Percentiles rank a stretch among this genome's conserved stretches.
Conservation (phyloP, 2,797 vertebrate species). For the Microcaecilia unicolor region DNA sequence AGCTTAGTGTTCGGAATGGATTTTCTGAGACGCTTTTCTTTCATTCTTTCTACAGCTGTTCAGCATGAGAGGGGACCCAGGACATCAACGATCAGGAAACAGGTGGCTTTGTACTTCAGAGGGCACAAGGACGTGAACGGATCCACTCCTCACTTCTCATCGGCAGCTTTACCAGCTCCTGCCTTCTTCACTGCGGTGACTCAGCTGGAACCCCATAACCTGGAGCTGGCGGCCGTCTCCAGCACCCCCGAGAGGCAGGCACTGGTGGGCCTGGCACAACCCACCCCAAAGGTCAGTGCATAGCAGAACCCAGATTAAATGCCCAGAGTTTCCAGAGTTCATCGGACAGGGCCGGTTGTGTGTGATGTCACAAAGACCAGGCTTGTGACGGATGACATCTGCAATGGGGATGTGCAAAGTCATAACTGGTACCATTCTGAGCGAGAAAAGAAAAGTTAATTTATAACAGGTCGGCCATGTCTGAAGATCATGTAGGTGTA, state of each 20-base stretch:
- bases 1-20: too few relatives aligned
- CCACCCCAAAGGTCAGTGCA: slow-evolving; percentile 86
- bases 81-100: slow-evolving; percentile 95
- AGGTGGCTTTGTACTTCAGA: slow-evolving; percentile 95
- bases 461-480: too few relatives aligned
- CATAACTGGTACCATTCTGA: too few relatives aligned
- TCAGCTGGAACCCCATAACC: slow-evolving; percentile 84
- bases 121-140: slow-evolving; percentile 94
- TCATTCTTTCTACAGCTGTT: slow-evolving; percentile 84
- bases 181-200: slow-evolving; percentile 94
- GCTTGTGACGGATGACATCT: too few relatives aligned
- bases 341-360: too few relatives aligned
- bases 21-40: too few relatives aligned
- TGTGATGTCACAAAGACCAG: too few relatives aligned
- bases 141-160: slow-evolving; percentile 75
- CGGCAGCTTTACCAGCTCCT: slow-evolving; percentile 73
- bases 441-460: too few relatives aligned
- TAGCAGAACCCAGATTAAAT: too few relatives aligned
- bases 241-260: slow-evolving; percentile 83
- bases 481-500: too few relatives aligned
- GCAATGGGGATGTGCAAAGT: too few relatives aligned
- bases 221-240: slow-evolving; percentile 81
- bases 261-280: slow-evolving; percentile 88
- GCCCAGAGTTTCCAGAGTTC: too few relatives aligned
- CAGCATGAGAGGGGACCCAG: slow-evolving; percentile 93